Conservation (phyloP, 2,113 vertebrate species). For the Cygnus atratus region DNA sequence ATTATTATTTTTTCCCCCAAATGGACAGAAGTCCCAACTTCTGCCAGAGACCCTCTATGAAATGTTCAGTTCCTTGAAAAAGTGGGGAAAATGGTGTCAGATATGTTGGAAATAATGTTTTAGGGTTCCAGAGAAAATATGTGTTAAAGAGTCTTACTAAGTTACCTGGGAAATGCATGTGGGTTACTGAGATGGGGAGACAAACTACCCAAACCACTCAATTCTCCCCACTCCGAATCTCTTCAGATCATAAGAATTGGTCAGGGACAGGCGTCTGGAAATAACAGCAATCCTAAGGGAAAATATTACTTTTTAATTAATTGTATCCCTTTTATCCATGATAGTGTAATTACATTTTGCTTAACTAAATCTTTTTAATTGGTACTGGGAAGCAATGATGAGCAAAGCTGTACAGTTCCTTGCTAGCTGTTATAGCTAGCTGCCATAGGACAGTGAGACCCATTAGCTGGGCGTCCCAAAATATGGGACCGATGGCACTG, state of each 20-base stretch:
- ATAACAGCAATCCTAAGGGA: background rate
- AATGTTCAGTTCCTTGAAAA: background rate
- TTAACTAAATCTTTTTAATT: conserved; percentile 55
- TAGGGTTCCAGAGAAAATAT: background rate
- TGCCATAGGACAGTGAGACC: background rate
- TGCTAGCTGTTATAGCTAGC: background rate
- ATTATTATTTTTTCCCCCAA: background rate
- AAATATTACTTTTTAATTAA: conserved; percentile 71
- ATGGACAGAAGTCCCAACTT: background rate
- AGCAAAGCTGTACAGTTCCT: background rate
- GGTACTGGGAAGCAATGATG: conserved; percentile 21
- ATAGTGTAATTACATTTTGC: conserved; percentile 60
- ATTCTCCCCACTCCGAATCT: background rate
- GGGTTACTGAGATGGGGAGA: background rate
- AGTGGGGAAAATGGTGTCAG: background rate
- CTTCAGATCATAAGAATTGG: background rate
- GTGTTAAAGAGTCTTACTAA: background rate
- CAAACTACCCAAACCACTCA: rapidly evolving
- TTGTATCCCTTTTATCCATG: conserved; percentile 68
- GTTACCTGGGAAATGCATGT: background rate
- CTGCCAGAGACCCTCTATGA: background rate
- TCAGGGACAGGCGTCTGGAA: background rate
- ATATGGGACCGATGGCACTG: rapidly evolving
- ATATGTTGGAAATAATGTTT: background rate
- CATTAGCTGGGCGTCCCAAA: background rate